phyloP scores from a whole-genome alignment of 1,140 invertebrate species.

The Drosophila busckii region DNA sequence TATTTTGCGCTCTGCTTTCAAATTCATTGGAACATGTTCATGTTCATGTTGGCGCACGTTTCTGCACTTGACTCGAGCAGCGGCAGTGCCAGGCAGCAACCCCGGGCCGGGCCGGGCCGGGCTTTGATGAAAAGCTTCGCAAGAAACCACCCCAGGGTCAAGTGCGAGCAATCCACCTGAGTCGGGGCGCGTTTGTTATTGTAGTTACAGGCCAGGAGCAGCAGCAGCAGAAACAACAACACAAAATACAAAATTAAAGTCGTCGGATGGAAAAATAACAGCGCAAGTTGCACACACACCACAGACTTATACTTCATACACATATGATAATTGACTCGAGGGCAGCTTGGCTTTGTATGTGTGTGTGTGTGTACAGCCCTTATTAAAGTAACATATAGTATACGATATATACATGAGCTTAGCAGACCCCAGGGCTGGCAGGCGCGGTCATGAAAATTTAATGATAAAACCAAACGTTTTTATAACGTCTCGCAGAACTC shows the following conservation, averaged over 20 bases:
- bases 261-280: constrained; percentile 52
- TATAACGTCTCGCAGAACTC: constrained; percentile 50
- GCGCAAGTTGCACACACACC: constrained; percentile 11
- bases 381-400: constrained; percentile 14
- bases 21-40: constrained; percentile 36
- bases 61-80: constrained; percentile 72
- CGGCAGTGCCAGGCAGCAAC: constrained; percentile 39
- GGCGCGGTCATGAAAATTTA: constrained; percentile 73
- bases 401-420: too few species aligned
- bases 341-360: not conserved
- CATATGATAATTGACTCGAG: constrained; percentile 64
- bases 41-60: constrained; percentile 68
- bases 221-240: constrained; percentile 28
- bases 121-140: constrained; percentile 43
- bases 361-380: constrained; percentile 9
- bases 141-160: constrained; percentile 56
- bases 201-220: constrained; percentile 16
- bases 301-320: constrained; percentile 14
- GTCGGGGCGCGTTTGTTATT: constrained; percentile 15
- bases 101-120: constrained; percentile 29
- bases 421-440: constrained; percentile 15
- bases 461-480: constrained; percentile 77
- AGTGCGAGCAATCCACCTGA: constrained; percentile 59
- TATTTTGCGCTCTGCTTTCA: constrained; percentile 4
- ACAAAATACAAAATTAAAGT: constrained; percentile 64